Evolutionary conservation across 1,140 invertebrate genomes (phyloP).

Genomic region (Leptinotarsa defecta): DNA sequence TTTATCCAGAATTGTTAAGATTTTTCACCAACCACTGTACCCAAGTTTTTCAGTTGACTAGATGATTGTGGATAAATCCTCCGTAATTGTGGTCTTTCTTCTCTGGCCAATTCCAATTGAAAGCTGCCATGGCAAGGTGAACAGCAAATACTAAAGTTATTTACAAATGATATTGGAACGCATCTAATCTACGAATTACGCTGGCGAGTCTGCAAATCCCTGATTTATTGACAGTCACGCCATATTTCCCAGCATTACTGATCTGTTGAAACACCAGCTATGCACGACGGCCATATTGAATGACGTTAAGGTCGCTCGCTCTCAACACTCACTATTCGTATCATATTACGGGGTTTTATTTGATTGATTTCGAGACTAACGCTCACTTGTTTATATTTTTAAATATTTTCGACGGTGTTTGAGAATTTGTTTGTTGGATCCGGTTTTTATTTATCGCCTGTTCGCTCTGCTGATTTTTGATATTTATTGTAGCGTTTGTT

Average conservation of each 20-base stretch:
- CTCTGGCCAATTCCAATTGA: conserved; percentile 36
- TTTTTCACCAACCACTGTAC: no score
- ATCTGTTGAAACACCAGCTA: conserved; percentile 28
- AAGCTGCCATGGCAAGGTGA: conserved; percentile 47
- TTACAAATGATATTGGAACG: conserved; percentile 42
- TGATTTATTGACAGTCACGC: conserved; percentile 50
- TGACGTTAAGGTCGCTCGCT: neutral
- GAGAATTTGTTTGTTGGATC: conserved; percentile 40
- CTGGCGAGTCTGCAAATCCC: conserved; percentile 48
- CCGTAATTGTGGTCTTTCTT: no score
- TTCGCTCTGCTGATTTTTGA: conserved; percentile 41
- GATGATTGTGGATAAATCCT: no score
- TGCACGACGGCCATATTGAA: conserved; percentile 17
- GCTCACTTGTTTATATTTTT: conserved; percentile 31
- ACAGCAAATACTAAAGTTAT: conserved; percentile 51
- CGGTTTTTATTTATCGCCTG: conserved; percentile 45
- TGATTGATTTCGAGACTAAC: conserved; percentile 39
- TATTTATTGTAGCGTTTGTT: conserved; percentile 45
- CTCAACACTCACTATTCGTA: conserved; percentile 30
- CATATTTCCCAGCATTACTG: conserved; percentile 36
- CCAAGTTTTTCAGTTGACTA: no score
- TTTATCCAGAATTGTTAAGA: no score
- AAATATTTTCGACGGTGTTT: conserved; percentile 35
- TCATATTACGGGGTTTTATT: conserved; percentile 40
- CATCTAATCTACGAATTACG: conserved; percentile 53